Percentiles rank a stretch among this genome's conserved stretches.
phyloP scores from a whole-genome alignment of 1,140 invertebrate species.

The Drosophila pruinosa region DNA sequence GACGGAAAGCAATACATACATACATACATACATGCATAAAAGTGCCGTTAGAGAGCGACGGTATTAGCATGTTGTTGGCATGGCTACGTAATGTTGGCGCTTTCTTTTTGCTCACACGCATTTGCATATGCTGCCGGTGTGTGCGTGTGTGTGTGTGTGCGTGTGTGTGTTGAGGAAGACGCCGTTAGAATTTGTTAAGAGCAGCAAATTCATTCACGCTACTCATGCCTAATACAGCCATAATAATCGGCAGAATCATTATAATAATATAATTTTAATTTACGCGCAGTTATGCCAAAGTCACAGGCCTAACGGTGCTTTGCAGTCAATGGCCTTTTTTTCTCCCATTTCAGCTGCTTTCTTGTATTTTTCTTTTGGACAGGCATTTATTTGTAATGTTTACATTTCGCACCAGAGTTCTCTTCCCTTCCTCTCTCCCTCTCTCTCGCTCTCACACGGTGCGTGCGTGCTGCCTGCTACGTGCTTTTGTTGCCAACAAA shows the following conservation, averaged over 20 bases:
- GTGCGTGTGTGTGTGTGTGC: slow-evolving; percentile 5
- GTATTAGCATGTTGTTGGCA: slow-evolving; percentile 62
- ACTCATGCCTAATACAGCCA: slow-evolving; percentile 34
- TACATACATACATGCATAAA: slow-evolving; percentile 20
- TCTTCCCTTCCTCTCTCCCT: background rate
- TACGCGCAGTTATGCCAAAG: slow-evolving; percentile 47
- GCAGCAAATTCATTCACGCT: slow-evolving; percentile 60
- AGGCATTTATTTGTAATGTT: slow-evolving; percentile 75
- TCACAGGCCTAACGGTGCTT: slow-evolving; percentile 37
- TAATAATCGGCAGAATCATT: slow-evolving; percentile 35
- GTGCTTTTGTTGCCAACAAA: slow-evolving; percentile 77
- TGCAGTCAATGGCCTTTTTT: slow-evolving; percentile 45
- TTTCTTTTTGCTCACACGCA: slow-evolving; percentile 60
- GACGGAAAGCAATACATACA: slow-evolving; percentile 37
- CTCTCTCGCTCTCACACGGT: slow-evolving; percentile 1
- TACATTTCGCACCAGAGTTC: slow-evolving; percentile 63
- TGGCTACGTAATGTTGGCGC: slow-evolving; percentile 75
- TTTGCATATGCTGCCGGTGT: slow-evolving; percentile 31
- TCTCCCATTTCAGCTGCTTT: background rate
- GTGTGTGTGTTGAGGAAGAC: slow-evolving; percentile 36
- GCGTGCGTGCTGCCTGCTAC: slow-evolving; percentile 29
- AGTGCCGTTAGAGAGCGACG: slow-evolving; percentile 67
- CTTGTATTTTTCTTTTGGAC: slow-evolving; percentile 41
- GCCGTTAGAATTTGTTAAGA: slow-evolving; percentile 71
- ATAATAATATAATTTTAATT: slow-evolving; percentile 57